Percentiles rank a stretch among this genome's conserved stretches.
Conservation (phyloP, 2,113 vertebrate species). For the Myrmophylax atrothorax region DNA sequence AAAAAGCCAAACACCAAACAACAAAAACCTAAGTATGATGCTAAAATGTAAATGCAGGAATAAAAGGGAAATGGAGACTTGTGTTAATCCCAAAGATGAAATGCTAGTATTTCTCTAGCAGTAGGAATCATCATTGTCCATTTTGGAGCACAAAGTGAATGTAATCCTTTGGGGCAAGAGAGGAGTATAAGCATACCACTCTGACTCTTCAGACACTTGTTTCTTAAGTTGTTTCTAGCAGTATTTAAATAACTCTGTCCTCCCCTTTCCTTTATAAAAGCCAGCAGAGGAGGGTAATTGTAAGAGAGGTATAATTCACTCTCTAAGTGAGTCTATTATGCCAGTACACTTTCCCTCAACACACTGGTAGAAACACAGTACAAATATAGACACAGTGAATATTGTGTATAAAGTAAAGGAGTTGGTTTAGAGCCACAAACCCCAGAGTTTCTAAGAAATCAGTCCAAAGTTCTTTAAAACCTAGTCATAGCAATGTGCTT, state of each 20-base stretch:
- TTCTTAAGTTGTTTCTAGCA: background rate
- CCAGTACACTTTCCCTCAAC: background rate
- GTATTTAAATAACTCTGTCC: background rate
- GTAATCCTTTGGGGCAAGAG: rapidly evolving
- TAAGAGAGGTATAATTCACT: background rate
- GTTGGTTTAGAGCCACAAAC: background rate
- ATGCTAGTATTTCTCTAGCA: background rate
- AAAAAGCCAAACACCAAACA: background rate
- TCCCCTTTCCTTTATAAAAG: background rate
- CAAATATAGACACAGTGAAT: background rate
- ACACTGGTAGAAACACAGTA: background rate
- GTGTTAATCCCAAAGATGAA: background rate
- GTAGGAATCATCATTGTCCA: background rate
- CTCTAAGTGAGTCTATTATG: background rate
- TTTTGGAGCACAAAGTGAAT: background rate
- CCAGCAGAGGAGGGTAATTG: background rate
- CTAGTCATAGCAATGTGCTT: background rate
- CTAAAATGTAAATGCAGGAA: background rate
- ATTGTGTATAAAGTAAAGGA: background rate
- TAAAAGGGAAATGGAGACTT: background rate
- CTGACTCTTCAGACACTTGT: background rate
- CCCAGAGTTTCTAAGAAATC: background rate
- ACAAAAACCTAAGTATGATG: background rate
- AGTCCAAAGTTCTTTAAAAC: background rate
- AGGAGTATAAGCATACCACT: background rate